A percentile compares a stretch with the other conserved stretches of the same genome.
Evolutionary conservation across 2,888 invertebrate species (phyloP).

Genomic region (Neoaliturus tenellus): DNA sequence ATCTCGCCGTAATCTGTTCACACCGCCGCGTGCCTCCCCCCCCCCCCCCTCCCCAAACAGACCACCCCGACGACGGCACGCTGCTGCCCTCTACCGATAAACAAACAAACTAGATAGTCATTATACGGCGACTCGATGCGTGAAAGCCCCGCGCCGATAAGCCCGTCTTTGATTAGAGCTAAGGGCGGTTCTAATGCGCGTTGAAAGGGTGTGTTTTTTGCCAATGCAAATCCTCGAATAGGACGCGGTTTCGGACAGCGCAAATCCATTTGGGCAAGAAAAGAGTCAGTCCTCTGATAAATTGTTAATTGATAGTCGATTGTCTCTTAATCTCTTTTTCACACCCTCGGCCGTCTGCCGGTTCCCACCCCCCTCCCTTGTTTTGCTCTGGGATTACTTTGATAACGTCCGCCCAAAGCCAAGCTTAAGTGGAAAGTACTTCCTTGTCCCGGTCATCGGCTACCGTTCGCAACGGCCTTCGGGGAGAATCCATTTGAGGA

Average conservation of each 20-base stretch:
- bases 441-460: constrained; percentile 42
- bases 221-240: constrained; percentile 54
- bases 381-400: constrained; percentile 51
- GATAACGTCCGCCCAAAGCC: constrained; percentile 53
- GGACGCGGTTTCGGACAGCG: constrained; percentile 57
- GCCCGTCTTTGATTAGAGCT: constrained; percentile 48
- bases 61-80: background rate
- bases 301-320: constrained; percentile 58
- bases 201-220: constrained; percentile 58
- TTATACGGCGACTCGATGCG: constrained; percentile 17
- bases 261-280: constrained; percentile 58
- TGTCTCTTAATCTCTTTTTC: constrained; percentile 57
- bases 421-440: constrained; percentile 52
- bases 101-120: constrained; percentile 39
- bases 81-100: constrained; percentile 14
- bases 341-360: constrained; percentile 50
- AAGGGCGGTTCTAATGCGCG: constrained; percentile 35
- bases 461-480: background rate
- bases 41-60: too few species aligned
- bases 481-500: constrained; percentile 38
- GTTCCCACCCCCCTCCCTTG: constrained; percentile 45
- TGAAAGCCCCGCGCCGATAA: constrained; percentile 18
- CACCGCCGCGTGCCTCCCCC: background rate
- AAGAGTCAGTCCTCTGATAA: constrained; percentile 57
- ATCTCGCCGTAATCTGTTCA: background rate